These are phyloP conservation scores for Pangasianodon gigas DNA, from an alignment of 2,113 vertebrate species.

Conservation along the genomic window DNA sequence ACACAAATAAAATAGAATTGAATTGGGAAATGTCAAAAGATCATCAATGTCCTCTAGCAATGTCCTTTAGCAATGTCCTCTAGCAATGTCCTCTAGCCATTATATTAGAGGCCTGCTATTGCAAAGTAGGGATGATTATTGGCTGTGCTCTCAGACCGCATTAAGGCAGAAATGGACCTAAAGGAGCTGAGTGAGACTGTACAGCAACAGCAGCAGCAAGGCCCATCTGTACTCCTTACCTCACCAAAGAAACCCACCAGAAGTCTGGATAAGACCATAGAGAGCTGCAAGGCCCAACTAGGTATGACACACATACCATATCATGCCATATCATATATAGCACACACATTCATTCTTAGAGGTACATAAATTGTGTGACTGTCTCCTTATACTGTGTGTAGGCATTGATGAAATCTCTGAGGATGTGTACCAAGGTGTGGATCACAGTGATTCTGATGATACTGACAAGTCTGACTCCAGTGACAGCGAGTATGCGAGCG, in stretches of 20 bases:
- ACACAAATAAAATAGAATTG: neutral
- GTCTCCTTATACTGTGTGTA: slow-evolving; percentile 56
- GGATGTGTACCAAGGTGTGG: slow-evolving; percentile 88
- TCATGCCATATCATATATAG: slow-evolving; percentile 26
- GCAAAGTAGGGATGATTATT: neutral
- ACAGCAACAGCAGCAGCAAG: slow-evolving; percentile 87
- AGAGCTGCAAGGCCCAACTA: slow-evolving; percentile 95
- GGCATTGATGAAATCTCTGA: slow-evolving; percentile 97
- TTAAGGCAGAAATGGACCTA: slow-evolving; percentile 97
- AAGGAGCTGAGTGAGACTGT: slow-evolving; percentile 94
- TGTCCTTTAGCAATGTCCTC: no score
- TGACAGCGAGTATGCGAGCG: slow-evolving; percentile 88
- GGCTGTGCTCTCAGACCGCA: slow-evolving; percentile 79
- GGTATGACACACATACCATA: slow-evolving; percentile 66
- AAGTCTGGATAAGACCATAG: slow-evolving; percentile 98
- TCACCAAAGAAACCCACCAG: slow-evolving; percentile 91
- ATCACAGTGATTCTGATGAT: slow-evolving; percentile 94
- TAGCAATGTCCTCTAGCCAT: neutral
- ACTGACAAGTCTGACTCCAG: slow-evolving; percentile 94
- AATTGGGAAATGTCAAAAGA: neutral
- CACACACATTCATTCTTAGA: slow-evolving; percentile 13
- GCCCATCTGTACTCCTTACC: slow-evolving; percentile 79
- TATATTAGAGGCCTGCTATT: neutral
- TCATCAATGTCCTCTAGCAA: neutral
- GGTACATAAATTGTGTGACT: slow-evolving; percentile 9